A percentile compares a stretch with the other conserved stretches of the same genome.
Evolutionary conservation across 2,888 invertebrate genomes (phyloP).

Genomic region (Mayetiola destructor): DNA sequence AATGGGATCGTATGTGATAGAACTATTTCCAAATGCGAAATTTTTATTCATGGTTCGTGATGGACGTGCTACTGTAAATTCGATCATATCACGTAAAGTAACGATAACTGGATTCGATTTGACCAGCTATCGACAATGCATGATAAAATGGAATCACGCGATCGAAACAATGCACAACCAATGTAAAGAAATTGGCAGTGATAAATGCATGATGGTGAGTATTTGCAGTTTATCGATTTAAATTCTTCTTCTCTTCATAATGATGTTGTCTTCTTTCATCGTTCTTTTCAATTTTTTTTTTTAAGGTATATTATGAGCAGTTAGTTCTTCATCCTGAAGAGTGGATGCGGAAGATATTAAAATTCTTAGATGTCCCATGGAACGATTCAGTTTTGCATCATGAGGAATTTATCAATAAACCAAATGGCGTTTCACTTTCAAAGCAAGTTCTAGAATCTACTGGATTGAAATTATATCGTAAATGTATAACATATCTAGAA

Average conservation of each 20-base stretch:
- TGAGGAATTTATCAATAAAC: conserved; percentile 91
- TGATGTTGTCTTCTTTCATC: not conserved
- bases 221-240: not conserved
- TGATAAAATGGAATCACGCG: conserved; percentile 93
- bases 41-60: conserved; percentile 97
- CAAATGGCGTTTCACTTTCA: conserved; percentile 85
- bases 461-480: not conserved
- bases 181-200: conserved; percentile 65
- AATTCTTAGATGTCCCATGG: conserved; percentile 87
- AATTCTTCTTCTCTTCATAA: not conserved
- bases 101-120: conserved; percentile 73
- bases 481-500: not conserved
- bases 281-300: not conserved
- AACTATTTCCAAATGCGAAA: conserved; percentile 91
- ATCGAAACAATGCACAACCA: conserved; percentile 89
- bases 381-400: conserved; percentile 92
- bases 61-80: conserved; percentile 95
- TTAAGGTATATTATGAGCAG: conserved; percentile 85
- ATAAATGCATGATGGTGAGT: conserved; percentile 59
- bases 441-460: conserved; percentile 53
- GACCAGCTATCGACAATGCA: conserved; percentile 81
- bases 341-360: conserved; percentile 76
- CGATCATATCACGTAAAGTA: conserved; percentile 90
- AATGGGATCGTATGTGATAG: conserved; percentile 86
- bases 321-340: conserved; percentile 84